phyloP scores from a whole-genome alignment of 2,113 vertebrate genomes.

The Alligator sinensis region DNA sequence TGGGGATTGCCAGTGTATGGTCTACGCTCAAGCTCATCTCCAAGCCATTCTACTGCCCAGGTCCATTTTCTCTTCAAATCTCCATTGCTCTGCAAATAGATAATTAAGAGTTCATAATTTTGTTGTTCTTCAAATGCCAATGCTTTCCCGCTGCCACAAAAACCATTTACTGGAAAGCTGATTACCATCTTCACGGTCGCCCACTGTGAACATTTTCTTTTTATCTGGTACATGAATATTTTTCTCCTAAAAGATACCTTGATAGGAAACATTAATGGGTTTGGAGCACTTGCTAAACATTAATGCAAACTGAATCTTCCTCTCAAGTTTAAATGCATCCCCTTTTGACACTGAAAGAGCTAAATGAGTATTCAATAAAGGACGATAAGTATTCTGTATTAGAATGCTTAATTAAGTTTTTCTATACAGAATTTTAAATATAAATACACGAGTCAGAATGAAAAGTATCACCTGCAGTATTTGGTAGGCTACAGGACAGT shows the following conservation, averaged over 20 bases:
- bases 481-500: slow-evolving; percentile 98
- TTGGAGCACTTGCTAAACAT: not conserved
- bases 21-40: slow-evolving; percentile 96
- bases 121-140: not conserved
- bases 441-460: not conserved
- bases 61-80: slow-evolving; percentile 99
- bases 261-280: not conserved
- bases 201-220: not conserved
- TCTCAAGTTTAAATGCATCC: not conserved
- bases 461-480: slow-evolving; percentile 91
- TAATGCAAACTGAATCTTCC: not conserved
- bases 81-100: slow-evolving; percentile 90
- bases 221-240: not conserved
- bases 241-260: not conserved
- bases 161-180: not conserved
- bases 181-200: not conserved
- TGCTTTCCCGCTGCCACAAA: not conserved
- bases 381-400: not conserved
- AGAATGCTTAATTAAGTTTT: not conserved
- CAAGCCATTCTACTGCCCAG: slow-evolving; percentile 99
- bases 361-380: not conserved
- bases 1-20: slow-evolving; percentile 98
- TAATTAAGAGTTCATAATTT: slow-evolving; percentile 33
- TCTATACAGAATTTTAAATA: not conserved
- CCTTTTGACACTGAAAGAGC: not conserved